A percentile compares a stretch with the other conserved stretches of the same genome.
phyloP scores from a whole-genome alignment of 2,888 invertebrate genomes.

The Papilio gigon region DNA sequence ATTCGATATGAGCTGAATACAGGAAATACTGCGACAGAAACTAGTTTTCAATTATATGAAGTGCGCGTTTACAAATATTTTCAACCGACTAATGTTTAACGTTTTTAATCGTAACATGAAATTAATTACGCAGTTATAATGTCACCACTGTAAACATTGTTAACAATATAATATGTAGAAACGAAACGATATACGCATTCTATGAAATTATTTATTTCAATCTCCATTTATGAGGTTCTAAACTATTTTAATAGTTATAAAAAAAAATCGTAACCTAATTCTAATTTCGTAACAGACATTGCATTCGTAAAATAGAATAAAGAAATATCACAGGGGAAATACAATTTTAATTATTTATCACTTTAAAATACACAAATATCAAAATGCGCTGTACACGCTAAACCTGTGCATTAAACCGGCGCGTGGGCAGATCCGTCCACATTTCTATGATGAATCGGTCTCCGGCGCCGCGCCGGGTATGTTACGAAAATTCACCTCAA shows the following conservation, averaged over 20 bases:
- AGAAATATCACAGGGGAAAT: neutral
- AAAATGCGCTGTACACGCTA: constrained; percentile 56
- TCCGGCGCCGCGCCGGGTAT: constrained; percentile 57
- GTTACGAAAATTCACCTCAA: constrained; percentile 78
- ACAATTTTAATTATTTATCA: constrained; percentile 48
- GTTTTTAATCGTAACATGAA: constrained; percentile 44
- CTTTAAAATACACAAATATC: constrained; percentile 46
- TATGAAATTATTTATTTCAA: too few relatives aligned
- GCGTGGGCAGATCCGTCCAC: constrained; percentile 79
- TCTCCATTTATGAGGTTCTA: too few relatives aligned
- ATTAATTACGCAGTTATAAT: constrained; percentile 51
- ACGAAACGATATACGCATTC: too few relatives aligned
- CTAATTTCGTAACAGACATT: neutral
- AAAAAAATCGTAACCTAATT: too few relatives aligned
- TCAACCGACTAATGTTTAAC: constrained; percentile 52
- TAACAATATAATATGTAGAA: constrained; percentile 37
- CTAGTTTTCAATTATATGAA: constrained; percentile 63
- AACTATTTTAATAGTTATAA: too few relatives aligned
- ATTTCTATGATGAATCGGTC: constrained; percentile 80
- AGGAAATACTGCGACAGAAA: constrained; percentile 56
- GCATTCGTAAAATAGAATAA: neutral
- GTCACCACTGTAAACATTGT: constrained; percentile 57
- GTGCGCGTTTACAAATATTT: constrained; percentile 64
- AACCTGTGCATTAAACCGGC: constrained; percentile 61
- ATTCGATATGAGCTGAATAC: constrained; percentile 59